Base-by-base conservation (phyloP, 1,140 invertebrate genomes). In the Drosophila nikananu region DNA sequence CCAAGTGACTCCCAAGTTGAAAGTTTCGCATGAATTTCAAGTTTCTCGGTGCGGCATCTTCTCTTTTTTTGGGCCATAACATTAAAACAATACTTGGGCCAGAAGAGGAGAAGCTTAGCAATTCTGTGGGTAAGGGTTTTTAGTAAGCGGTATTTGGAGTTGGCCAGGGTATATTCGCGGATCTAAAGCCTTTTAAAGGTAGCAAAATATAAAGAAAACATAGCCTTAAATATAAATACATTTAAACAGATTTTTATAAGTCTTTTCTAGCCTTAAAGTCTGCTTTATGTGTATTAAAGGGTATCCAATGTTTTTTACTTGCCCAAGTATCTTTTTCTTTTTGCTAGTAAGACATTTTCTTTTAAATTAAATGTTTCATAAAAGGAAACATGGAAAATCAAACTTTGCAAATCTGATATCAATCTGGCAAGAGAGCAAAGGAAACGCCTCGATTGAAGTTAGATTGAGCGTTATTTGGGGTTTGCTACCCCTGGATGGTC, bases 21-120 rank as follows among this genome's bases (percentile, higher is more conserved):
- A 66, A 75, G 64, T 79, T 76, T 79, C 79, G 60, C 79, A 81
- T 86, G 79, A 86, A 86, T 79, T 82, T 86, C 58, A 82, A 82
- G 70, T 71, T 72, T 57, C 46, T 63, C 44, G 30, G 17, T 37
- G 32, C 21, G 35, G 25, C 30, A 30, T 72, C 46, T 49, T 19
- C 23, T 41, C 30, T 49, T 72, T 77, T 77, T 58, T 49, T 41
- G 21, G 17, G 41, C 21, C 9, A 21, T 23, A 44, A 61, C 74
- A 77, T 77, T 78, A 78, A 78, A 77, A 78, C 75, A 78, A 78
- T 68, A 77, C 67, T 60, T 46, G 65, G 65, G 48, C 55, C 32
- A 39, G 54, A 19, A 42, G 55, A 30, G 48, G 6, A 49, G 23
- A 49, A 49, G 49, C 49, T 55, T 52, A 25, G 75, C 57, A 32